These are phyloP conservation scores for Podarcis cretensis DNA, from an alignment of 2,113 vertebrate genomes.

Conservation along the genomic window DNA sequence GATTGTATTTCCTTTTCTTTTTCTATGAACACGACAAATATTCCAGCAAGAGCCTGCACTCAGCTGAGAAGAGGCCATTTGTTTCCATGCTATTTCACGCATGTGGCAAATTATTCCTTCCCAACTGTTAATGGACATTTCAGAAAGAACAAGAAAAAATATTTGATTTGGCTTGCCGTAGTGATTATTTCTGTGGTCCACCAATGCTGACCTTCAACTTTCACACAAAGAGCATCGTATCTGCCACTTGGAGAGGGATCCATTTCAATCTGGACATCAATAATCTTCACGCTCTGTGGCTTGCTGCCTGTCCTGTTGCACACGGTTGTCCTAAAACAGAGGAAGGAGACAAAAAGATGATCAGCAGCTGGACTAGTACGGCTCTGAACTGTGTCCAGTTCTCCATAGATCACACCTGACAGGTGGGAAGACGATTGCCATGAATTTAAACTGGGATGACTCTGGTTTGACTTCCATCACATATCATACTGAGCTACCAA, in stretches of 20 bases:
- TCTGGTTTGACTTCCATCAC: too few species aligned
- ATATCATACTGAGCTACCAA: too few species aligned
- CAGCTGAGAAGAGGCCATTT: not conserved
- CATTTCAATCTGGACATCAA: slow-evolving; percentile 86
- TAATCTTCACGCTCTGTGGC: slow-evolving; percentile 76
- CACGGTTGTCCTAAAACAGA: slow-evolving; percentile 84
- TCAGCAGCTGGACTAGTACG: slow-evolving; percentile 56
- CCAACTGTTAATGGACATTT: not conserved
- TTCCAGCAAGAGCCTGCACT: not conserved
- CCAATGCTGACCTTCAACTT: slow-evolving; percentile 87
- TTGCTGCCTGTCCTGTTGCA: slow-evolving; percentile 82
- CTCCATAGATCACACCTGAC: too few species aligned
- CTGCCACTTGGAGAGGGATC: slow-evolving; percentile 71
- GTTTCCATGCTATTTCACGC: not conserved
- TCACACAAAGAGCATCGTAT: slow-evolving; percentile 87
- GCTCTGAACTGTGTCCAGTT: not conserved
- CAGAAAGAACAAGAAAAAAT: not conserved
- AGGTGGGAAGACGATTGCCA: too few species aligned
- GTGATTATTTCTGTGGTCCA: slow-evolving; percentile 34
- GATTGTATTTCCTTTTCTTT: not conserved
- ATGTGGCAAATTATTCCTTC: not conserved
- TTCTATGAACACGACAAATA: not conserved
- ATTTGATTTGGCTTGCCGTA: slow-evolving; percentile 2
- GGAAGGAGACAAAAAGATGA: slow-evolving; percentile 43
- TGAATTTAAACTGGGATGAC: too few species aligned